Conservation (phyloP, 2,113 vertebrate genomes). For the Dascyllus trimaculatus region DNA sequence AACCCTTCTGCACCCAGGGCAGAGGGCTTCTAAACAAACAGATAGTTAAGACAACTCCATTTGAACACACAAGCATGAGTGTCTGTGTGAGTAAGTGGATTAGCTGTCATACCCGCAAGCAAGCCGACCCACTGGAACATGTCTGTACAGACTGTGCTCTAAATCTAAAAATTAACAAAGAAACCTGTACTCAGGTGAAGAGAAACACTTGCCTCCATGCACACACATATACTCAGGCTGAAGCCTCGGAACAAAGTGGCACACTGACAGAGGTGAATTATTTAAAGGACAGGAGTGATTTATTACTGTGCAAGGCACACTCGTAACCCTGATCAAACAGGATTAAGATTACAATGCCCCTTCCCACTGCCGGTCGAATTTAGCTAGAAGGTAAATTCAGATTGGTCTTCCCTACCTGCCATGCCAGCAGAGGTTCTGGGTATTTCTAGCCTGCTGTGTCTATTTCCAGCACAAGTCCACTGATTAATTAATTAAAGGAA, state of each 20-base stretch:
- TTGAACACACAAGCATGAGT: constrained; percentile 37
- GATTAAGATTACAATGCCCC: constrained; percentile 86
- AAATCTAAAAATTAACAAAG: constrained; percentile 24
- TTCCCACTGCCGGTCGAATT: constrained; percentile 72
- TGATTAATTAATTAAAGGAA: constrained; percentile 83
- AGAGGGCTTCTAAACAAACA: constrained; percentile 79
- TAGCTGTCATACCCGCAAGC: constrained; percentile 55
- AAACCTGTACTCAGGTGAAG: not conserved
- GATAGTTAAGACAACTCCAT: constrained; percentile 61
- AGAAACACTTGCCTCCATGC: constrained; percentile 21
- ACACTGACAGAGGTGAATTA: constrained; percentile 80
- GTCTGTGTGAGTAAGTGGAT: constrained; percentile 50
- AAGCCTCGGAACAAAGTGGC: constrained; percentile 67
- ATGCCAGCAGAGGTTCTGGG: constrained; percentile 65
- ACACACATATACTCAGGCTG: constrained; percentile 14
- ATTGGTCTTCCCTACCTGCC: constrained; percentile 65
- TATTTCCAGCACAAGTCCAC: constrained; percentile 76
- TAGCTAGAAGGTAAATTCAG: constrained; percentile 67
- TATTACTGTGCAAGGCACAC: constrained; percentile 79
- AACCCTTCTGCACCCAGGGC: constrained; percentile 68
- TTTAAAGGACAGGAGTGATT: constrained; percentile 85
- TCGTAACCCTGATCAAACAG: constrained; percentile 85
- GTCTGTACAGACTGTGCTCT: not conserved
- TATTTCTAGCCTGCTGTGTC: constrained; percentile 76
- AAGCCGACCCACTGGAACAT: constrained; percentile 15